A percentile compares a stretch with the other conserved stretches of the same genome.
These are phyloP conservation scores for Enteromius mattozi DNA, from an alignment of 2,797 vertebrate genomes.

Conservation along the genomic window DNA sequence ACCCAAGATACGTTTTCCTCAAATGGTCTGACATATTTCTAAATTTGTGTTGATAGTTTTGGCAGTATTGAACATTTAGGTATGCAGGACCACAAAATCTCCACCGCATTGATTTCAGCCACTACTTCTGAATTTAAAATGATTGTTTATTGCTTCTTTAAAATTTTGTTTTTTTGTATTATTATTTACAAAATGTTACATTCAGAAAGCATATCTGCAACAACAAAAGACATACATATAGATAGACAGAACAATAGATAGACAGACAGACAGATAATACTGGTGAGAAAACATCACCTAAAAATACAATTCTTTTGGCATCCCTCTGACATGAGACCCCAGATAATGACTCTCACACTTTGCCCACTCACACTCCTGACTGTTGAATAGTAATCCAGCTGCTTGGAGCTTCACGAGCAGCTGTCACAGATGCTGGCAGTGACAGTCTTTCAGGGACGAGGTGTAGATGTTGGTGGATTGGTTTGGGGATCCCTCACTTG, in stretches of 20 bases:
- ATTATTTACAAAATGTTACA: background rate
- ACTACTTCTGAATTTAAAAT: background rate
- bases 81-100: background rate
- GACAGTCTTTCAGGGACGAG: background rate
- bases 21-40: background rate
- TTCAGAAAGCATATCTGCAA: background rate
- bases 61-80: background rate
- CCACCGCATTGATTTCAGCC: background rate
- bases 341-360: conserved; percentile 24
- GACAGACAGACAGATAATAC: background rate
- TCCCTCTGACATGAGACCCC: conserved; percentile 11
- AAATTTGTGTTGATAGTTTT: background rate
- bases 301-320: background rate
- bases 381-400: background rate
- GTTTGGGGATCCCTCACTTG: background rate
- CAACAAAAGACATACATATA: background rate
- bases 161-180: background rate
- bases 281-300: background rate
- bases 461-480: background rate
- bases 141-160: background rate
- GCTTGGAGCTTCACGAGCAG: conserved; percentile 8
- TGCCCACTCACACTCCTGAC: conserved; percentile 13
- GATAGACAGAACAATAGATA: background rate
- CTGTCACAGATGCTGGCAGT: conserved; percentile 22
- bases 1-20: background rate